Conservation (phyloP, 2,113 vertebrate species). For the Callorhinus ursinus region DNA sequence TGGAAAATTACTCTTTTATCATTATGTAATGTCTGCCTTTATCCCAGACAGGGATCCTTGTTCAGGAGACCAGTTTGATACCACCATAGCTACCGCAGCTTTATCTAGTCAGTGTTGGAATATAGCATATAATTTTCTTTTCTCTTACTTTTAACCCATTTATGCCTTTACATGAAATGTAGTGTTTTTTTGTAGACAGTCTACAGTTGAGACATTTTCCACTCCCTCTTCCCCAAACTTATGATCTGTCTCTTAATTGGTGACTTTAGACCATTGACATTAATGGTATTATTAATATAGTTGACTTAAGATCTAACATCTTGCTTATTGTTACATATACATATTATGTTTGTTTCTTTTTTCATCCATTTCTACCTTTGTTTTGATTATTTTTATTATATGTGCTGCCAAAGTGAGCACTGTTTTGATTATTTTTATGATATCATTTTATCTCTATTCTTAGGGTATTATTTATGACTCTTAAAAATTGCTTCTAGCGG, state of each 20-base stretch:
- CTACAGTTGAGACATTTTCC: neutral
- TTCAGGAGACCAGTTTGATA: neutral
- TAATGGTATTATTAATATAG: neutral
- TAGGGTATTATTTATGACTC: neutral
- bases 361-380: neutral
- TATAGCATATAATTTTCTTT: neutral
- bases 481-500: neutral
- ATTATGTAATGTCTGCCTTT: neutral
- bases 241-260: neutral
- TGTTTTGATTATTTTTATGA: neutral
- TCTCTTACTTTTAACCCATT: neutral
- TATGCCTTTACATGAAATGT: neutral
- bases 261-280: neutral
- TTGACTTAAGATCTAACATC: neutral
- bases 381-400: neutral
- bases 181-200: neutral
- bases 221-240: neutral
- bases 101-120: neutral
- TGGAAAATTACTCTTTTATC: neutral
- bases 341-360: neutral
- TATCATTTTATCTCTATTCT: neutral
- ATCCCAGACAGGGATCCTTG: neutral
- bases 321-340: neutral
- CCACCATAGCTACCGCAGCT: neutral
- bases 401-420: no score